Evolutionary conservation across 2,797 vertebrate species (phyloP).

Genomic region (Siniperca obscura): DNA sequence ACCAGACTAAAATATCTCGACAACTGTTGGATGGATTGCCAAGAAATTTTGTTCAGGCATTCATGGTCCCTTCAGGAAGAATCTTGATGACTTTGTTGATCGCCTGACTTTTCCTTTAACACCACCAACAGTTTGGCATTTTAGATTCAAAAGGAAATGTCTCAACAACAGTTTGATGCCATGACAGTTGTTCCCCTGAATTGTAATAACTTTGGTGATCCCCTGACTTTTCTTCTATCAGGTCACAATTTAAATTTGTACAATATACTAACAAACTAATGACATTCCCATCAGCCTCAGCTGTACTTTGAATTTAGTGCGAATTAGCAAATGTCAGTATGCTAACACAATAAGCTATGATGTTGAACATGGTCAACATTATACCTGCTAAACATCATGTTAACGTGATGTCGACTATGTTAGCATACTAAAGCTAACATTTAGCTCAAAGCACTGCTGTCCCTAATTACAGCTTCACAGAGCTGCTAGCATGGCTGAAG

Average conservation of each 20-base stretch:
- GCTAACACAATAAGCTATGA: background rate
- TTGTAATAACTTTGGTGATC: background rate
- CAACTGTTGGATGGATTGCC: background rate
- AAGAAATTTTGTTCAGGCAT: background rate
- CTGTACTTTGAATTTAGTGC: background rate
- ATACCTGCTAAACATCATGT: background rate
- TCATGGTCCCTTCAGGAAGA: background rate
- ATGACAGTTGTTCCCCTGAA: no score
- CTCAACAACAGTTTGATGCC: no score
- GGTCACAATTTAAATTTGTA: background rate
- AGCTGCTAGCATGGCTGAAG: background rate
- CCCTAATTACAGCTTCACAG: background rate
- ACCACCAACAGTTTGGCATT: no score
- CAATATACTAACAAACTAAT: no score
- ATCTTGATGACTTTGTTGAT: background rate
- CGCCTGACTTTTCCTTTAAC: no score
- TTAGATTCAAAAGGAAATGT: no score
- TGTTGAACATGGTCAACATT: background rate
- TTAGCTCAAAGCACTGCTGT: background rate
- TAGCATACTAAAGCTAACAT: background rate
- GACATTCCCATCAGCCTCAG: background rate
- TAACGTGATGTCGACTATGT: background rate
- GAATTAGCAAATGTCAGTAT: background rate
- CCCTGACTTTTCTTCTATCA: background rate
- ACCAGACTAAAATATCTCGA: background rate